Evolutionary conservation across 2,797 vertebrate genomes (phyloP).

Genomic region (Gymnodraco acuticeps): DNA sequence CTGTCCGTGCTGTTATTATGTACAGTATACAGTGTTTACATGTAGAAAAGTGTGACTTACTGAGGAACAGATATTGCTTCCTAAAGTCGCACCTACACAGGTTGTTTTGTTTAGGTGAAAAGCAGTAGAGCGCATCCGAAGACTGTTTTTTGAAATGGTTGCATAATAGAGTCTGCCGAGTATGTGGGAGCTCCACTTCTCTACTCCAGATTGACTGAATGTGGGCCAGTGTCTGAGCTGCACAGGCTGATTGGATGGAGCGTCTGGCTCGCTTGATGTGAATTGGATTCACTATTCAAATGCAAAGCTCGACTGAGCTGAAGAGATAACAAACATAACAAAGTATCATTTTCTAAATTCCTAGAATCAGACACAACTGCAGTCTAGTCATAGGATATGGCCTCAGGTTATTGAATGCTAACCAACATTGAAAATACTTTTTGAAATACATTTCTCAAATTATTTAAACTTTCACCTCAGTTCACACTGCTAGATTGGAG

Average conservation of each 20-base stretch:
- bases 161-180: conserved; percentile 68
- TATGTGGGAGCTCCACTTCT: conserved; percentile 76
- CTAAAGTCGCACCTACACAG: conserved; percentile 32
- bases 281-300: conserved; percentile 39
- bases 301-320: conserved; percentile 10
- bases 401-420: background rate
- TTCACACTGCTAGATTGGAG: too few species aligned
- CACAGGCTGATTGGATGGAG: conserved; percentile 37
- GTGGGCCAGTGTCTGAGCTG: conserved; percentile 73
- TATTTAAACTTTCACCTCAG: too few species aligned
- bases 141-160: conserved; percentile 51
- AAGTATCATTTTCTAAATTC: conserved; percentile 28
- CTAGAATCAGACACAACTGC: conserved; percentile 1
- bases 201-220: conserved; percentile 69
- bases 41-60: background rate
- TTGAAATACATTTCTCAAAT: too few species aligned
- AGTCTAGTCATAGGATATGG: conserved; percentile 25
- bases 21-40: background rate
- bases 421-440: background rate
- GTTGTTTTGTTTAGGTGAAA: conserved; percentile 55
- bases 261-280: conserved; percentile 54
- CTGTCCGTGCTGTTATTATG: background rate
- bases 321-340: background rate
- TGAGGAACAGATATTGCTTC: conserved; percentile 17
- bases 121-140: conserved; percentile 56